Conservation (phyloP, 2,888 invertebrate genomes). For the Plagodis dolabraria region DNA sequence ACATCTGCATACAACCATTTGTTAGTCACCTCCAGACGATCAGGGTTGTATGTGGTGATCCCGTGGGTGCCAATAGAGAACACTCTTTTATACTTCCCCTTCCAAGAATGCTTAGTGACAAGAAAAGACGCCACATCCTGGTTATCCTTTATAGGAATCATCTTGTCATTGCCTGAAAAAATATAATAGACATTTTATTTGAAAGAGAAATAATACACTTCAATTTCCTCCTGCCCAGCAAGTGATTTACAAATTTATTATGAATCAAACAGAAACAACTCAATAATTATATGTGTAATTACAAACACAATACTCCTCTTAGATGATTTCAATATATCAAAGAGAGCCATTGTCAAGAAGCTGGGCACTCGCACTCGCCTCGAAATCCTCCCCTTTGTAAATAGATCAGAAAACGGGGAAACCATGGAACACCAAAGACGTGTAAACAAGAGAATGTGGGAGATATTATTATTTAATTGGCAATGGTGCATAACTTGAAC, state of each 20-base stretch:
- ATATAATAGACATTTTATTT: not conserved
- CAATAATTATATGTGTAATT: too few species aligned
- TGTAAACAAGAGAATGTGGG: slow-evolving; percentile 73
- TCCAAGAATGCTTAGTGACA: slow-evolving; percentile 99
- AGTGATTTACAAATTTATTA: too few species aligned
- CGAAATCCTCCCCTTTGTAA: slow-evolving; percentile 80
- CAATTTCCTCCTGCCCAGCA: too few species aligned
- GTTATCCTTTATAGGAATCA: slow-evolving; percentile 95
- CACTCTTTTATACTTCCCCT: slow-evolving; percentile 99
- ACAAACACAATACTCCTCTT: not conserved
- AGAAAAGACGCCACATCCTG: slow-evolving; percentile 98
- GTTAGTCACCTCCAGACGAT: slow-evolving; percentile 89
- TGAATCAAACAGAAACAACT: too few species aligned
- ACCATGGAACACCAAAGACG: slow-evolving; percentile 66
- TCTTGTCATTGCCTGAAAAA: slow-evolving; percentile 85
- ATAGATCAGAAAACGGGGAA: slow-evolving; percentile 61
- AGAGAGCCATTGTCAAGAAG: slow-evolving; percentile 5
- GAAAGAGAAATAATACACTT: too few species aligned
- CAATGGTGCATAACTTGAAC: slow-evolving; percentile 12
- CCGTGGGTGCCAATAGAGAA: slow-evolving; percentile 98
- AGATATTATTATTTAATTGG: slow-evolving; percentile 46
- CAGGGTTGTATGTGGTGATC: slow-evolving; percentile 97
- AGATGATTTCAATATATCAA: not conserved
- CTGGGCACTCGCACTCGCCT: slow-evolving; percentile 28
- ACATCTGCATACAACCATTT: slow-evolving; percentile 95